Base-by-base conservation (phyloP, 2,797 vertebrate genomes). In the Aldrovandia affinis region DNA sequence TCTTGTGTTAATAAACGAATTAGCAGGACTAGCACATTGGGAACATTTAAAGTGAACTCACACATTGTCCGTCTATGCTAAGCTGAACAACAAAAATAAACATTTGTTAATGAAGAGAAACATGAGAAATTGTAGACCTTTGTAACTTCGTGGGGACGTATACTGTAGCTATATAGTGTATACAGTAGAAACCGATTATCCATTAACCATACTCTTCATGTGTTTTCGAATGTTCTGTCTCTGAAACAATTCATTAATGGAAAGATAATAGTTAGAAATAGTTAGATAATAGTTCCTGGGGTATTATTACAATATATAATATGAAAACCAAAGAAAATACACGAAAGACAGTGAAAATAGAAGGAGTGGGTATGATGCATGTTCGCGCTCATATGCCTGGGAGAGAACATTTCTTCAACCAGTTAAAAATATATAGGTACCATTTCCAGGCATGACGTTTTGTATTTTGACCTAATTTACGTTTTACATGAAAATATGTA, bases 401-500 rank as follows among this genome's bases (percentile, higher is more conserved):
- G 2, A n/a, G 25, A 65, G 15, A 63, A 36, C 10, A 65, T 68
- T 28, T 61, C 5, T 68, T 57, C 36, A 8, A 81, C 80, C 39
- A 81, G 25, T 63, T 61, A 79, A 54, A 65, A 65, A 65, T 50
- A 57, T 30, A 30, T 28, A n/a, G n/a, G 36, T 8, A 52, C 20
- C 52, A 25, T 81, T 54, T 54, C 8, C 30, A 54, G 63, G 47
- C 65, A 33, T 30, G 28, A 33, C 18, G 33, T 83, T 78, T 78
- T 44, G 50, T 14, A 4, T 39, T 54, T 55, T 73, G 81, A 82
- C 81, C 81, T 44, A 82, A 14, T 82, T 82, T 9, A 50, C 30
- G 33, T 73, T 75, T 73, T 30, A 20, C 36, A 12, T 55, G 36
- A 75, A 75, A 70, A 77, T 73, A 15, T 55, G 42, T n/a, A 55